These are phyloP conservation scores for Rhyzopertha dominica DNA, from an alignment of 1,140 invertebrate genomes.

Conservation along the genomic window DNA sequence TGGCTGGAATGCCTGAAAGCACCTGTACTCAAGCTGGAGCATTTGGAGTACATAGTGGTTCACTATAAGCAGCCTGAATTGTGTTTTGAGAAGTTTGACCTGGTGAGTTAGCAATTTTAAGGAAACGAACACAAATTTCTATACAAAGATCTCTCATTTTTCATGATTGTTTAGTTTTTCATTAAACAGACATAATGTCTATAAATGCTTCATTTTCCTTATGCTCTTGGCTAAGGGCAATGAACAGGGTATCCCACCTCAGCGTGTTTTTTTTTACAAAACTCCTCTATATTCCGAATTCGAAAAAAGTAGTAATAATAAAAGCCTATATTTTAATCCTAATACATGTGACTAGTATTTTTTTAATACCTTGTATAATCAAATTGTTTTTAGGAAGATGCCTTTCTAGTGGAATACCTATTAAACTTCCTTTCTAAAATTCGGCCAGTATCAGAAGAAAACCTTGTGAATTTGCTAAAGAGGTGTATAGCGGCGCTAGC, in stretches of 20 bases:
- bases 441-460: constrained; percentile 53
- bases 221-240: too few relatives aligned
- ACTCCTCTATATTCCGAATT: too few relatives aligned
- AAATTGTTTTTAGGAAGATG: constrained; percentile 57
- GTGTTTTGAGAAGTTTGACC: constrained; percentile 59
- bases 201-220: too few relatives aligned
- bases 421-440: constrained; percentile 64
- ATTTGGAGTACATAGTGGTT: constrained; percentile 63
- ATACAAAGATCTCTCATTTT: too few relatives aligned
- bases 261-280: too few relatives aligned
- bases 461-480: constrained; percentile 53
- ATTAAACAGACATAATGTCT: too few relatives aligned
- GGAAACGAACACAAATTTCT: too few relatives aligned
- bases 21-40: constrained; percentile 62
- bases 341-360: constrained; percentile 12
- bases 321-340: constrained; percentile 1
- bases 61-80: constrained; percentile 52
- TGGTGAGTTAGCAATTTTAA: constrained; percentile 49
- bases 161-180: too few relatives aligned
- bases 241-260: too few relatives aligned
- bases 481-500: constrained; percentile 60
- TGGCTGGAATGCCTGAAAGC: constrained; percentile 66
- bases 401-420: constrained; percentile 68
- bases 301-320: too few relatives aligned
- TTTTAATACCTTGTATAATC: too few relatives aligned